Conservation (phyloP, 2,113 vertebrate genomes). For the Acrocephalus arundinaceus region DNA sequence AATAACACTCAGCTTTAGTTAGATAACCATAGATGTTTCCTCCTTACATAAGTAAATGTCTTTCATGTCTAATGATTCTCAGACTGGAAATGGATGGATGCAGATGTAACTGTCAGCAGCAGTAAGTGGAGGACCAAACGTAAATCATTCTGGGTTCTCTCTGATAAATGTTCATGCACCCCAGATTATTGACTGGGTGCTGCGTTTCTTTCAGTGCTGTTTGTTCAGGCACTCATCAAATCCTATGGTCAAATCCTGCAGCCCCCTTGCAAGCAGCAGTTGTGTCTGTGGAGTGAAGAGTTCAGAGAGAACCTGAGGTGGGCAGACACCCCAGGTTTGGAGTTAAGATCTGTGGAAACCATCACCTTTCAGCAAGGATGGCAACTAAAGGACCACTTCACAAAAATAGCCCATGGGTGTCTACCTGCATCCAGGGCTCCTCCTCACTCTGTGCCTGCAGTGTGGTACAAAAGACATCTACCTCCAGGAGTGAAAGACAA, state of each 20-base stretch:
- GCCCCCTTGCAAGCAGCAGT: not conserved
- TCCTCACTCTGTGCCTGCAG: not conserved
- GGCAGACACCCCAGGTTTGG: not conserved
- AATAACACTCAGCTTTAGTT: not conserved
- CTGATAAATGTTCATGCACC: not conserved
- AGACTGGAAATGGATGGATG: not conserved
- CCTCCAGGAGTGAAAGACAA: not conserved
- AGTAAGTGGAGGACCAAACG: not conserved
- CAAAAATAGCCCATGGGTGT: not conserved
- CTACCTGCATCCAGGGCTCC: not conserved
- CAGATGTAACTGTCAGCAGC: slow-evolving; percentile 21
- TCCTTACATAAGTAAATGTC: not conserved
- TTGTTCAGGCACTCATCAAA: not conserved
- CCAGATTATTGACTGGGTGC: not conserved
- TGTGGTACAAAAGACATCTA: not conserved
- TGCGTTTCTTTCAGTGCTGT: not conserved
- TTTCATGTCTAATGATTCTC: not conserved
- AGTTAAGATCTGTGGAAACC: not conserved
- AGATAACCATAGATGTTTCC: not conserved
- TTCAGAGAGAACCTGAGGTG: not conserved
- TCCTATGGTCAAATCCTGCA: not conserved
- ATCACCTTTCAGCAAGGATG: not conserved
- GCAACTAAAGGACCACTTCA: not conserved
- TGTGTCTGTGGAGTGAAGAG: not conserved
- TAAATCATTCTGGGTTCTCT: not conserved